Evolutionary conservation across 2,797 vertebrate genomes (phyloP).

Genomic region (Cossypha heuglini): DNA sequence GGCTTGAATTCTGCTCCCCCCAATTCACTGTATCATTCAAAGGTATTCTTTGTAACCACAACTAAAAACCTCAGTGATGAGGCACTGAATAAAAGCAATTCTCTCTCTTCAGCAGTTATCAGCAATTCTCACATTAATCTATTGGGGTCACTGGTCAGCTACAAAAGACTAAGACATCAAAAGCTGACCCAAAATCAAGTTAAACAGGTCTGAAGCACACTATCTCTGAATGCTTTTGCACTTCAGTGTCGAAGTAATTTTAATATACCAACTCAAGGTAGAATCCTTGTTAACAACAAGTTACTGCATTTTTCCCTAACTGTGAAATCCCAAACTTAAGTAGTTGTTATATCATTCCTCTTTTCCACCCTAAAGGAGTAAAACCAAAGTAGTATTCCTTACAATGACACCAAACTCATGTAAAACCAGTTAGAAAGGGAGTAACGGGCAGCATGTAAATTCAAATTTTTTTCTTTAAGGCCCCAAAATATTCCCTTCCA

Average conservation of each 20-base stretch:
- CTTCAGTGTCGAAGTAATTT: neutral
- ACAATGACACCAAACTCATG: neutral
- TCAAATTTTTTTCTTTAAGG: neutral
- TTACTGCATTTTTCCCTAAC: neutral
- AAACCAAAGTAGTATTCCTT: neutral
- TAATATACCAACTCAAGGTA: neutral
- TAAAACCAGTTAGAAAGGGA: neutral
- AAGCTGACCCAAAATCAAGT: neutral
- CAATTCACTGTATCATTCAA: neutral
- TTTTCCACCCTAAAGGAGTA: neutral
- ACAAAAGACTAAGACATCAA: neutral
- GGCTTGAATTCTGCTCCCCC: neutral
- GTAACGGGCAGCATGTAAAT: neutral
- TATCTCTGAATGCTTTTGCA: neutral
- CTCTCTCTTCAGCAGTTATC: neutral
- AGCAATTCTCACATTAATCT: neutral
- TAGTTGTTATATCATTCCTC: neutral
- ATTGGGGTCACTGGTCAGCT: constrained; percentile 19
- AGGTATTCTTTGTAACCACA: neutral
- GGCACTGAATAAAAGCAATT: neutral
- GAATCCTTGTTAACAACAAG: neutral
- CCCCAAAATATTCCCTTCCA: neutral
- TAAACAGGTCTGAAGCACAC: neutral
- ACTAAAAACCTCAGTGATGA: neutral
- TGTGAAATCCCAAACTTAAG: neutral